Base-by-base conservation (phyloP, 2,113 vertebrate genomes). In the Nettapus auritus region DNA sequence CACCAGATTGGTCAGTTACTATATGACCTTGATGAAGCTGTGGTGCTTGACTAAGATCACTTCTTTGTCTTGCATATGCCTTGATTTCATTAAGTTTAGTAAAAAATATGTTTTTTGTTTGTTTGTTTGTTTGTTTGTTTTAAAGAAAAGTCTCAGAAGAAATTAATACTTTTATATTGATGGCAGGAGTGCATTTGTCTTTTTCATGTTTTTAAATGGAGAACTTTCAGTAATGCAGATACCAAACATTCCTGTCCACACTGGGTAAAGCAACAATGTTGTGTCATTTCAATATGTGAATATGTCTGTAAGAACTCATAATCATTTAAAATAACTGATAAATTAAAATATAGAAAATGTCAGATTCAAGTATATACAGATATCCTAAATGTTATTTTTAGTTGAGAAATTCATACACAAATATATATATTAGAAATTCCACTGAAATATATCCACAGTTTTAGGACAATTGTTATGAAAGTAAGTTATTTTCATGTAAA, bases 301-400 rank as follows among this genome's bases (percentile, higher is more conserved):
- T n/a, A 31, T 75, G 5, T 48, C 26, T 86, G 48, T 63, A 62
- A 42, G 26, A 67, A 3, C 22, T 19, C 8, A n/a, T 52, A 70
- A 31, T 57, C 2, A 15, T 75, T 57, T 71, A 62, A 88, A 86
- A 19, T 57, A 91, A 42, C 7, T 0, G 3, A 23, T 21, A 70
- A 44, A 4, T 64, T 77, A 50, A 82, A 82, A 48, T 46, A 46
- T 48, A 68, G 9, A 15, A 81, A 38, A 18, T 56, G 6, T 44
- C 21, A 44, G 28, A 1, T 57, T 64, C 0, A 1, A 40, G 6
- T 63, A 5, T 42, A 42, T 53, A 8, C 31, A 26, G 21, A 48
- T 48, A 48, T 48, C 20, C 20, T 48, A 22, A 48, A 48, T 48
- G 46, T 48, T 48, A 48, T 21, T 48, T 46, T 48, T 48, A 48